phyloP scores from a whole-genome alignment of 2,113 vertebrate species.

The Nycticryphes semicollaris region DNA sequence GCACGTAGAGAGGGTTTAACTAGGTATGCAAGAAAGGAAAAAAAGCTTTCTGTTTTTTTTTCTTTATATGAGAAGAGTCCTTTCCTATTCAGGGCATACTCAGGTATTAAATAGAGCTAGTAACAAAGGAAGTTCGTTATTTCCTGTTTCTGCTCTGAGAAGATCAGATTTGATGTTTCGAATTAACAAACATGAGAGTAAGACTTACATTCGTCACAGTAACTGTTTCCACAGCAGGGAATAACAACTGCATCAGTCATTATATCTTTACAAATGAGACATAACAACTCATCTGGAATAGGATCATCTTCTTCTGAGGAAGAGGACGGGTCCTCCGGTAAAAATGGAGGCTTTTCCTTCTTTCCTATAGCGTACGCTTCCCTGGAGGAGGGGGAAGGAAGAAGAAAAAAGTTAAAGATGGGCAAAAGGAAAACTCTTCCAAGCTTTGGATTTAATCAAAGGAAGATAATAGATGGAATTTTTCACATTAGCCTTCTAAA shows the following conservation, averaged over 20 bases:
- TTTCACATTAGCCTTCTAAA: not conserved
- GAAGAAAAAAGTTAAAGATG: not conserved
- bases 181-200: not conserved
- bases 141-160: not conserved
- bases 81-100: not conserved
- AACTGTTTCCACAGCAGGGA: conserved; percentile 98
- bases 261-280: conserved; percentile 93
- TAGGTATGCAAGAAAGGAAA: not conserved
- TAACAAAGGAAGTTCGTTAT: not conserved
- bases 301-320: conserved; percentile 86
- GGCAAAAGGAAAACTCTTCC: not conserved
- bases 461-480: not conserved
- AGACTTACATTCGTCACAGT: conserved; percentile 96
- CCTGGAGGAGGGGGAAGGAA: conserved; percentile 62
- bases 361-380: conserved; percentile 95
- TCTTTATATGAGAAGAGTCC: not conserved
- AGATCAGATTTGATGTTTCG: not conserved
- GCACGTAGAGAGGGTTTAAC: not conserved
- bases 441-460: not conserved
- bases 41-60: not conserved
- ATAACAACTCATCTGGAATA: conserved; percentile 90
- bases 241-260: conserved; percentile 96
- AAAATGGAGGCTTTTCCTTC: conserved; percentile 93
- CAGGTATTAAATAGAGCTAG: not conserved
- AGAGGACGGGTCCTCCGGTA: conserved; percentile 81